These are phyloP conservation scores for Axis porcinus DNA, from an alignment of 2,113 vertebrate species.

Conservation along the genomic window DNA sequence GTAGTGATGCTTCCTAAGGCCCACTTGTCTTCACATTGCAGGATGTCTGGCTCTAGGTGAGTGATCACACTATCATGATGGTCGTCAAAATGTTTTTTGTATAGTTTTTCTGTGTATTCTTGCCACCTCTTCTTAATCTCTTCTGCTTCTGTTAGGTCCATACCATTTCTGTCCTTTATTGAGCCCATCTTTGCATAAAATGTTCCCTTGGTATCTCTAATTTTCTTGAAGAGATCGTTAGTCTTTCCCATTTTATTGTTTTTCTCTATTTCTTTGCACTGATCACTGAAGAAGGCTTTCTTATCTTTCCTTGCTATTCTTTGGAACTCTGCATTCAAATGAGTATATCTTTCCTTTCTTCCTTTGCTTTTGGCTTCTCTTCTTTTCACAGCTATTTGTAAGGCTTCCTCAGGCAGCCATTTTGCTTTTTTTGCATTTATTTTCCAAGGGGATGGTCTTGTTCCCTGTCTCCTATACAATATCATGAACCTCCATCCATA, in stretches of 20 bases:
- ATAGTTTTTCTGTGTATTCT: not conserved
- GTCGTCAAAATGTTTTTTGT: not conserved
- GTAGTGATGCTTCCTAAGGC: not conserved
- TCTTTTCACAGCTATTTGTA: not conserved
- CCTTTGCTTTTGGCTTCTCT: not conserved
- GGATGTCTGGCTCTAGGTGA: not conserved
- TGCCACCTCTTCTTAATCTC: not conserved
- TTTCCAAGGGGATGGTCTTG: not conserved
- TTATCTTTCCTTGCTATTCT: not conserved
- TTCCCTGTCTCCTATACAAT: not conserved
- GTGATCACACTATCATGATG: not conserved
- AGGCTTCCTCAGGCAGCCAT: not conserved
- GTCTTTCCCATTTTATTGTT: not conserved
- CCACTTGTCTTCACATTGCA: not conserved
- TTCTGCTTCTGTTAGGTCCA: not conserved
- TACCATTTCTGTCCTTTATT: not conserved
- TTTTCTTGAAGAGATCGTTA: not conserved
- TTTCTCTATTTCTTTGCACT: not conserved
- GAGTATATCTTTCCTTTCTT: not conserved
- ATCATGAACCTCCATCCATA: accelerated
- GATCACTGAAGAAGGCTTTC: not conserved
- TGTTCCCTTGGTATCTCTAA: not conserved
- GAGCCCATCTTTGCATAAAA: not conserved
- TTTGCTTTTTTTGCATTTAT: not conserved
- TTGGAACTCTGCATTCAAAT: not conserved